phyloP scores from a whole-genome alignment of 2,888 invertebrate species.

The Drosophila bunnanda region DNA sequence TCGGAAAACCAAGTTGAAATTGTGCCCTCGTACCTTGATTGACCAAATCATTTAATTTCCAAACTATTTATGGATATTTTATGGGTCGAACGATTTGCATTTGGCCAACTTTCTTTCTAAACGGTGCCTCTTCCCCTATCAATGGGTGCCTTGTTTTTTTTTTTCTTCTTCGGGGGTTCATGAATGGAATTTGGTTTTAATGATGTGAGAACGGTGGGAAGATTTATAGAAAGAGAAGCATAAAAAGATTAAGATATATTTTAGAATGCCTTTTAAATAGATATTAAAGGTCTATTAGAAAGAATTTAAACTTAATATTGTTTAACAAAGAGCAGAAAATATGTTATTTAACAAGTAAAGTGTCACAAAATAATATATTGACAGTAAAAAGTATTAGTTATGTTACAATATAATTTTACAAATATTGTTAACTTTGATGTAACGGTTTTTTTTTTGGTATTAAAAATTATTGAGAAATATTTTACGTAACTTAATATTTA shows the following conservation, averaged over 20 bases:
- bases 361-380: neutral
- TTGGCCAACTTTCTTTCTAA: conserved; percentile 49
- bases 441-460: too few relatives aligned
- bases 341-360: neutral
- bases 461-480: too few relatives aligned
- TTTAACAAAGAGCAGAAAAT: neutral
- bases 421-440: too few relatives aligned
- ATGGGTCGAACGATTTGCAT: conserved; percentile 41
- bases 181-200: conserved; percentile 41
- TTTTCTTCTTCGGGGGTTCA: neutral
- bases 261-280: neutral
- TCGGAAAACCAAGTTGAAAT: conserved; percentile 13
- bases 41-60: conserved; percentile 41
- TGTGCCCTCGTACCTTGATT: conserved; percentile 35
- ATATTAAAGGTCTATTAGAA: neutral
- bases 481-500: too few relatives aligned
- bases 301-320: neutral
- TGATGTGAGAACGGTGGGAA: conserved; percentile 31
- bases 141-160: neutral
- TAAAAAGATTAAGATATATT: conserved; percentile 6
- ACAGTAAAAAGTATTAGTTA: neutral
- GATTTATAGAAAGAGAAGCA: neutral
- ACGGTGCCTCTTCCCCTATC: neutral
- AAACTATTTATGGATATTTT: conserved; percentile 51
- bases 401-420: too few relatives aligned